These are phyloP conservation scores for Sandelia bainsii DNA, from an alignment of 2,797 vertebrate species.

Conservation along the genomic window DNA sequence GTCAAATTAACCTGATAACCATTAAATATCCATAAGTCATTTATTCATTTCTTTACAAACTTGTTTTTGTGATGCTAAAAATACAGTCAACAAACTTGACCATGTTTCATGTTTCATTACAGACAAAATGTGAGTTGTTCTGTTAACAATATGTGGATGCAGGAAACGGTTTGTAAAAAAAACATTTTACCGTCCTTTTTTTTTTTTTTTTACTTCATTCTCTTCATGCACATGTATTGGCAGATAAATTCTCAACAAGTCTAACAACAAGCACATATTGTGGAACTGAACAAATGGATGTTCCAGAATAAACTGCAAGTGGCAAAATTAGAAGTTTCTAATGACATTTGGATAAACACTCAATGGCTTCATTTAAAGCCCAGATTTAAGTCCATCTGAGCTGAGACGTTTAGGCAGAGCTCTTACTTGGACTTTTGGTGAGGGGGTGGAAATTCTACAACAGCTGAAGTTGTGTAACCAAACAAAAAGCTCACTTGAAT, in stretches of 20 bases:
- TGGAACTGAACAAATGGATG: conserved; percentile 30
- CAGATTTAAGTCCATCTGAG: conserved; percentile 43
- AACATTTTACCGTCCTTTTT: conserved; percentile 5
- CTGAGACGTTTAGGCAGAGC: conserved; percentile 33
- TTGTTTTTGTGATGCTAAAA: conserved; percentile 63
- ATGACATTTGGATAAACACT: conserved; percentile 39
- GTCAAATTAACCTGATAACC: conserved; percentile 5
- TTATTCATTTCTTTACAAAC: conserved; percentile 77
- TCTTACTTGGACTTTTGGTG: conserved; percentile 49
- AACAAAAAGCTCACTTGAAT: conserved; percentile 8
- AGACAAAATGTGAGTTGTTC: conserved; percentile 29
- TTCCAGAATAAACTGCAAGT: not conserved
- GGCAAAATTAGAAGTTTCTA: conserved; percentile 19
- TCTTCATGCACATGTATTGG: conserved; percentile 52
- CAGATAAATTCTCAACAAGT: conserved; percentile 29
- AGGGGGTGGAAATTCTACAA: conserved; percentile 63
- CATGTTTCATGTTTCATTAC: conserved; percentile 54
- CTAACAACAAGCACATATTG: conserved; percentile 36
- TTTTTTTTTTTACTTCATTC: conserved; percentile 18
- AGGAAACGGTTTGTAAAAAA: conserved; percentile 20
- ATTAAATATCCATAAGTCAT: conserved; percentile 60
- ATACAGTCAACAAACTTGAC: conserved; percentile 41
- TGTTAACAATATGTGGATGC: conserved; percentile 4
- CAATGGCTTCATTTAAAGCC: conserved; percentile 5
- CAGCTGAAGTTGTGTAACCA: conserved; percentile 57